These are phyloP conservation scores for Malthinus flaveolus DNA, from an alignment of 2,888 invertebrate genomes.

Conservation along the genomic window DNA sequence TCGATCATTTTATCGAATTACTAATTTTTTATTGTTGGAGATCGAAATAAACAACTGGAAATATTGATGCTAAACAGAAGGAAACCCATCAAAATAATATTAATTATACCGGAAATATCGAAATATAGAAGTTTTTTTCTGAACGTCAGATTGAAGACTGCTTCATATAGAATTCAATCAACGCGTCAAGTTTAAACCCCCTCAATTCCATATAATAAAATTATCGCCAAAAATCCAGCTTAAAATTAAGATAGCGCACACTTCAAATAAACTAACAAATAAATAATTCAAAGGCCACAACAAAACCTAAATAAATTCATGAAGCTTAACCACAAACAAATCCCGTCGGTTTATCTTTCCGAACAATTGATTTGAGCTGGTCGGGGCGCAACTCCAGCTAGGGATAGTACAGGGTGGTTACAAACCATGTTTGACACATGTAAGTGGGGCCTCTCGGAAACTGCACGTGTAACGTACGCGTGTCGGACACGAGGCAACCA, in stretches of 20 bases:
- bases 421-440: conserved; percentile 53
- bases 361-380: conserved; percentile 47
- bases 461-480: conserved; percentile 42
- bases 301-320: conserved; percentile 42
- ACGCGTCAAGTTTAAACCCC: not conserved
- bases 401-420: conserved; percentile 31
- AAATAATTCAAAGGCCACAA: conserved; percentile 49
- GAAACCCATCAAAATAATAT: too few species aligned
- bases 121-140: too few species aligned
- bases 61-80: too few species aligned
- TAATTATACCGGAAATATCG: too few species aligned
- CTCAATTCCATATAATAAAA: conserved; percentile 3
- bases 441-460: conserved; percentile 46
- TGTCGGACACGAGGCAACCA: conserved; percentile 42
- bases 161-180: not conserved
- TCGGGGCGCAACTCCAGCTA: conserved; percentile 9
- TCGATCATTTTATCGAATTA: too few species aligned
- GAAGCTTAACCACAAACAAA: conserved; percentile 41
- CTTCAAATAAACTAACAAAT: conserved; percentile 45
- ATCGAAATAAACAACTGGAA: too few species aligned
- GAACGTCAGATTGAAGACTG: too few species aligned
- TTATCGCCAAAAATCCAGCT: conserved; percentile 26
- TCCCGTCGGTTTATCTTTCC: conserved; percentile 53
- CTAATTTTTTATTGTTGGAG: too few species aligned
- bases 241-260: conserved; percentile 45